Conservation (phyloP, 1,140 invertebrate species). For the Scylla paramamosain region DNA sequence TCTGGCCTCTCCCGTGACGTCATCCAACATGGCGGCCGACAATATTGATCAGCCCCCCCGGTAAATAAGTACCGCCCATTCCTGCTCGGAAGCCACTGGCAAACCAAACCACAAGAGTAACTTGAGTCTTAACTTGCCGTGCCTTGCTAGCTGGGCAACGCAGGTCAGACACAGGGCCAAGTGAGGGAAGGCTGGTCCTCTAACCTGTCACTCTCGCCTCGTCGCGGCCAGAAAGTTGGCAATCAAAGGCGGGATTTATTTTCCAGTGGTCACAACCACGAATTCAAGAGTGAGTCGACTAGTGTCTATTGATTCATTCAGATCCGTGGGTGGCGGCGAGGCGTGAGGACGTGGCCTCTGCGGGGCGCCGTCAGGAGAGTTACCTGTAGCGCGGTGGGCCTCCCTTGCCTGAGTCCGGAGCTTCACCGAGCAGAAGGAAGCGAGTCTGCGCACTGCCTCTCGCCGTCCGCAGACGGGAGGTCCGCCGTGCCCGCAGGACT, state of each 20-base stretch:
- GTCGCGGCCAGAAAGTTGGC: not conserved
- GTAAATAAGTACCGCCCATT: constrained; percentile 51
- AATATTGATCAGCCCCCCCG: constrained; percentile 58
- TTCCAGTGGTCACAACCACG: constrained; percentile 20
- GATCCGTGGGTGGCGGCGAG: constrained; percentile 53
- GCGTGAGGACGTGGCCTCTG: constrained; percentile 45
- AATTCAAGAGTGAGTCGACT: constrained; percentile 12
- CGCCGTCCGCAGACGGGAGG: not conserved
- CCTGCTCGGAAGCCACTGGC: not conserved
- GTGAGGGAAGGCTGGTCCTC: not conserved
- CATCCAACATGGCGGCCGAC: constrained; percentile 58
- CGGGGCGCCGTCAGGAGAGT: not conserved
- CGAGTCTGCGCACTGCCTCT: not conserved
- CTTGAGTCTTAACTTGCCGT: not conserved
- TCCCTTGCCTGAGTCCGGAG: not conserved
- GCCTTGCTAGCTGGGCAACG: not conserved
- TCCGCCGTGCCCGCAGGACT: not conserved
- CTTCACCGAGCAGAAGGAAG: not conserved
- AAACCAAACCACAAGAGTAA: not conserved
- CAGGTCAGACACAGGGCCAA: not conserved
- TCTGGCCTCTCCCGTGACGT: constrained; percentile 59
- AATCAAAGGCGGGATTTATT: constrained; percentile 41
- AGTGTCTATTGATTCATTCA: constrained; percentile 70
- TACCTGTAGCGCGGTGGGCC: constrained; percentile 16
- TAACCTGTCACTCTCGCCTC: not conserved